Evolutionary conservation across 2,888 invertebrate species (phyloP), one percentile per base, ranked within the genome.

Genomic region (Phengaris arion): DNA sequence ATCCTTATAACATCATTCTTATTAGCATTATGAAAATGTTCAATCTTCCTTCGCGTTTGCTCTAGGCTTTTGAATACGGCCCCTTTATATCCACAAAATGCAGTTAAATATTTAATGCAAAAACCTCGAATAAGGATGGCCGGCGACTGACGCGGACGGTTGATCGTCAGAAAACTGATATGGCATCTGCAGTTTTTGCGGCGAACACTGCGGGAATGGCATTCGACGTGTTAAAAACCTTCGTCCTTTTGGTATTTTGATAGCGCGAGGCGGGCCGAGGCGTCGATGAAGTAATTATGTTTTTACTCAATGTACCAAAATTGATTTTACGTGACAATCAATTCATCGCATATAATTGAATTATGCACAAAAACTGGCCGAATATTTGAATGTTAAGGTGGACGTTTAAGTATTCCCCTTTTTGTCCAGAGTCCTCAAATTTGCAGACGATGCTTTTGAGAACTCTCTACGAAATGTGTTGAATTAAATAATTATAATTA

Each of bases 161-260:
- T 15, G 46, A 70, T 70, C 51, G 70, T 70, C 70, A 15, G 70
- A 48, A 51, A 72, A 72, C 72, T 8, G 72, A 72, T 72, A 72
- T 54, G 72, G 72, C 72, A 72, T 54, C 72, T 72, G 52, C 22
- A 72, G 72, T 72, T 72, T 72, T 72, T 72, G 72, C 54, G 52
- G 22, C 45, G 54, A 54, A 51, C 12, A 13, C 51, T 8, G 72
- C 72, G 12, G 72, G 52, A 72, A 72, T 45, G 72, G 72, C 72
- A 72, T 72, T 22, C 72, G 72, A 54, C 72, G 52, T 72, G 72
- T 52, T 72, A 54, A 72, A 72, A 72, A 72, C 52, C 54, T 22
- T 35, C 51, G 35, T 15, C 72, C 35, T 72, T 72, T 72, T 54
- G 72, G 77, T 76, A 80, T 79, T 77, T 79, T 77, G 77, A 79